These are phyloP conservation scores for Baccha elongata DNA, from an alignment of 2,888 invertebrate genomes.

Conservation along the genomic window DNA sequence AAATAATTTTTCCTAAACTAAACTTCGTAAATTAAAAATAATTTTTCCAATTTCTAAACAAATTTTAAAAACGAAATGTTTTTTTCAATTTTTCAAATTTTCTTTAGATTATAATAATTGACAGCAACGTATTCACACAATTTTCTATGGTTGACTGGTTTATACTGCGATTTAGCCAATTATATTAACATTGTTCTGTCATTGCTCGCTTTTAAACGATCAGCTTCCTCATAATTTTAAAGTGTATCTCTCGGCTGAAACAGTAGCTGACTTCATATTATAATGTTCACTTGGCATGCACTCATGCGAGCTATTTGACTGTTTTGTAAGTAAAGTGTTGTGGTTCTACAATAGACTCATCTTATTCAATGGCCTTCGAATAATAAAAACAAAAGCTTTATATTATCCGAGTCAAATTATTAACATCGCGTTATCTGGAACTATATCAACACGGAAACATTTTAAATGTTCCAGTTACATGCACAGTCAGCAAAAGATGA, in stretches of 20 bases:
- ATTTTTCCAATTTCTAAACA: too few relatives aligned
- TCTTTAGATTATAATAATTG: too few relatives aligned
- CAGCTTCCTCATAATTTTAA: neutral
- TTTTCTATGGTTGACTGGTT: neutral
- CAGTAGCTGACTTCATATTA: too few relatives aligned
- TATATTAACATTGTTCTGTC: neutral
- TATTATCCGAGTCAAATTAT: constrained; percentile 31
- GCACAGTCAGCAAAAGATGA: neutral
- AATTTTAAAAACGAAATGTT: too few relatives aligned
- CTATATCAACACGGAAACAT: constrained; percentile 33
- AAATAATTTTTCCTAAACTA: too few relatives aligned
- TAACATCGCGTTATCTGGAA: constrained; percentile 16
- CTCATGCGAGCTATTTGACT: neutral
- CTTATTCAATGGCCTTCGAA: neutral
- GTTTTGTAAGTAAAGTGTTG: too few relatives aligned
- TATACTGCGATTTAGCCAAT: constrained; percentile 1
- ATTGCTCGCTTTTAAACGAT: constrained; percentile 3
- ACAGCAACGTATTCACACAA: constrained; percentile 9
- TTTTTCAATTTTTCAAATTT: too few relatives aligned
- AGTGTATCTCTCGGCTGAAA: neutral
- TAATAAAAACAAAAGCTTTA: neutral
- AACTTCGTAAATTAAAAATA: too few relatives aligned
- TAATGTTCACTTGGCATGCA: constrained; percentile 26
- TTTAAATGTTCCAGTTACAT: constrained; percentile 16
- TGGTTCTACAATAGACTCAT: neutral